Base-by-base conservation (phyloP, 2,797 vertebrate species). In the Synaphobranchus kaupii region DNA sequence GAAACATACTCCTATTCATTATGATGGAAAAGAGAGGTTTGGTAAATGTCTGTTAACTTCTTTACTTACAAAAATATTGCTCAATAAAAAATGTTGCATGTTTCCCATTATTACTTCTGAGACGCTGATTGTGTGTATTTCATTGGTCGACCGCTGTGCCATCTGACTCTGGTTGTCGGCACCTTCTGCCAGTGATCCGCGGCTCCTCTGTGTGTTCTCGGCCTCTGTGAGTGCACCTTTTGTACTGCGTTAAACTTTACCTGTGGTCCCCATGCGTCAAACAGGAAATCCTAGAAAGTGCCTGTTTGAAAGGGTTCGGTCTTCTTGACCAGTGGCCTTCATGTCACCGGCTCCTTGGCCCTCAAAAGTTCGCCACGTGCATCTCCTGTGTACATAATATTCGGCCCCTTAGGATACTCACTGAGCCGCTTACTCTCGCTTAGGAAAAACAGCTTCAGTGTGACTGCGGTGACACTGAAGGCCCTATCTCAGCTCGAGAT, bases 241-340 rank as follows among this genome's bases (percentile, higher is more conserved):
- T 76, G 73, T 39, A 34, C 8, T 44, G 17, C 34, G 13, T 73
- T 39, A 39, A 13, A 76, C 73, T 39, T 20, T 44, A 76, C 73
- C 15, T 6, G 44, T 22, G 28, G 73, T 76, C 73, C 34, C 73
- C 39, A 22, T 20, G 31, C 31, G 4, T 34, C 73, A 44, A 44
- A 76, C 73, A 44, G 73, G 73, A 76, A 76, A 76, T 76, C 68
- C 68, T 73, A 10, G 28, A 34, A 73, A 73, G 10, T 44, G 73
- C 13, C 17, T 1, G 13, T 76, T 76, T 44, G 34, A 76, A 73
- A 31, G 28, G 28, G 31, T 73, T 71, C 28, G 9, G 68, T 73
- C 68, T 39, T 73, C 13, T 44, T 5, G 73, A 13, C 34, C 20
- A 3, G 34, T 44, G 73, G 39, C 73, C 7, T 76, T 34, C 73